Base-by-base conservation (phyloP, 2,113 vertebrate genomes). In the Dendrocopos noguchii region DNA sequence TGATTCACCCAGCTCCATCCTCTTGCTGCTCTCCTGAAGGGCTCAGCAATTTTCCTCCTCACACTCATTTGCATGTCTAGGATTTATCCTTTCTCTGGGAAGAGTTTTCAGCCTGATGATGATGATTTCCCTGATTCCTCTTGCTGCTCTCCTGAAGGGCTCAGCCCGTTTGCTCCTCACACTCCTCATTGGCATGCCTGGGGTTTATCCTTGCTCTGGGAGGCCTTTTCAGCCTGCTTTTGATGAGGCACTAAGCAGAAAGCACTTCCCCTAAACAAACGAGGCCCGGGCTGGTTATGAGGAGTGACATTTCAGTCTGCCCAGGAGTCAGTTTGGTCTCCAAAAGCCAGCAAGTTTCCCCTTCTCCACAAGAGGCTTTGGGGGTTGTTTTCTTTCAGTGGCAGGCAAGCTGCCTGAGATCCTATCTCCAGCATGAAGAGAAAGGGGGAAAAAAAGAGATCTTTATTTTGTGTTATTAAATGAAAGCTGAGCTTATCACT, bases 401-500 rank as follows among this genome's bases (percentile, higher is more conserved):
- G 7, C 47, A 71, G 53, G 72, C 27, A 64, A 89, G 25, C 42
- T 71, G 60, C 31, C 81, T 74, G 80, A 87, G 87, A 91, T 87
- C 89, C 84, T 89, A 75, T 94, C 89, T 92, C 39, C 27, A 65
- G 42, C 82, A 78, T 72, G 82, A 9, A 52, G 91, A 94, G 92
- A 95, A 44, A 44, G 15, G 15, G 15, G 15, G 7, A 15, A 44
- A 6, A 15, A 44, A 44, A 44, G 42, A 92, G 76, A 15, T 65
- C 87, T 90, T 92, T 94, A 95, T 92, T 95, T 94, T 88, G 53
- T 86, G 50, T 95, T 95, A 95, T 93, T 95, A 95, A 95, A 95
- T 81, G 93, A 95, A 95, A 96, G 36, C 76, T 79, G 91, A 96
- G 87, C 89, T 91, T 96, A 96, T 94, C 82, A 80, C 65, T 94